A percentile compares a stretch with the other conserved stretches of the same genome.
Evolutionary conservation across 2,797 vertebrate species (phyloP).

Genomic region (Lindbergichthys nudifrons): DNA sequence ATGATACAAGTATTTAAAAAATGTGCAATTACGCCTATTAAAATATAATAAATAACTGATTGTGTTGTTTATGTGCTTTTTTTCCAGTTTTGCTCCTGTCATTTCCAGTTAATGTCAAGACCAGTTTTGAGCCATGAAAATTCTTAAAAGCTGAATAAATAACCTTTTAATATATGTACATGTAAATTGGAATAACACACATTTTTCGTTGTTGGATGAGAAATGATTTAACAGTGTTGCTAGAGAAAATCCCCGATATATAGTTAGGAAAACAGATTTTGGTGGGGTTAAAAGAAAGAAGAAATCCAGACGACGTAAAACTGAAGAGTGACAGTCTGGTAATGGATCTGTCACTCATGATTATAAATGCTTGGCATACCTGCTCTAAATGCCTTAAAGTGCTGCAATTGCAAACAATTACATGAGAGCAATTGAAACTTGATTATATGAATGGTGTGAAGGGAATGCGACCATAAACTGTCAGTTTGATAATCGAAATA

Average conservation of each 20-base stretch:
- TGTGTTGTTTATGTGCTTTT: too few species aligned
- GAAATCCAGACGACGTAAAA: neutral
- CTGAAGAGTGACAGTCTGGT: neutral
- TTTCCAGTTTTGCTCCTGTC: too few species aligned
- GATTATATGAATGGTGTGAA: neutral
- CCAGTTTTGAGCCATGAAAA: neutral
- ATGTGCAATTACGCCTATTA: too few species aligned
- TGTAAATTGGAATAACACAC: too few species aligned
- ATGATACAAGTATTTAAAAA: neutral
- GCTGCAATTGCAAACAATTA: neutral
- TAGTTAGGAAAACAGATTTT: slow-evolving; percentile 9
- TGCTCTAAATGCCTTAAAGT: neutral
- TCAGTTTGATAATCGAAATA: neutral
- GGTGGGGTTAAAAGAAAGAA: neutral
- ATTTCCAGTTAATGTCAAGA: too few species aligned
- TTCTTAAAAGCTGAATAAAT: too few species aligned
- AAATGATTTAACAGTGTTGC: too few species aligned
- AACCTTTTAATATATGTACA: too few species aligned
- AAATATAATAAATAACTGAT: too few species aligned
- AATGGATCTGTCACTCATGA: neutral
- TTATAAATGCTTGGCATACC: neutral
- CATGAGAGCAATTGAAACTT: neutral
- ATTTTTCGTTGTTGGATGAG: too few species aligned
- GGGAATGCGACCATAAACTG: neutral
- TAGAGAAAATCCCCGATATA: too few species aligned